These are phyloP conservation scores for Bombus picipes DNA, from an alignment of 1,140 invertebrate genomes.

Conservation along the genomic window DNA sequence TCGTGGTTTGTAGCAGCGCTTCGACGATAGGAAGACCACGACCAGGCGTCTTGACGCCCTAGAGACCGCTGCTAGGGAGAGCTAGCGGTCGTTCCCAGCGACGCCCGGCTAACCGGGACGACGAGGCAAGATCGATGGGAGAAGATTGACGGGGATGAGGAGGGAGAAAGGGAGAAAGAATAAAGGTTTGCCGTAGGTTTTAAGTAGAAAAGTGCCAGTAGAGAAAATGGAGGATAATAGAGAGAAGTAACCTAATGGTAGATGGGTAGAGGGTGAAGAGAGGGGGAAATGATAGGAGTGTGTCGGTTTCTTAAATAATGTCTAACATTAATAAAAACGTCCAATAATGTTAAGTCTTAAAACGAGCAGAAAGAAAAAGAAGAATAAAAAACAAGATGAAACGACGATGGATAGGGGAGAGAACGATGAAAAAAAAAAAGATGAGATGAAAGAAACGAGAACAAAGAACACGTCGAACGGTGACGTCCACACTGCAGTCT, in stretches of 20 bases:
- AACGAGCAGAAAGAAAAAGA: constrained; percentile 39
- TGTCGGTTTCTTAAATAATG: constrained; percentile 73
- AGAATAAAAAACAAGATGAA: background rate
- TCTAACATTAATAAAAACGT: constrained; percentile 81
- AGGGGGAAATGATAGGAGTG: background rate
- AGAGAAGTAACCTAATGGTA: constrained; percentile 42
- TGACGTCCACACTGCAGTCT: constrained; percentile 81
- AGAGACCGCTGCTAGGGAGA: constrained; percentile 39
- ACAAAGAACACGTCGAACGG: constrained; percentile 71
- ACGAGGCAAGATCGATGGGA: constrained; percentile 16
- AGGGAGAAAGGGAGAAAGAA: constrained; percentile 37
- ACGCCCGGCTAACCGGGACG: constrained; percentile 6
- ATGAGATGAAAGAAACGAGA: background rate
- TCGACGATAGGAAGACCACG: constrained; percentile 34
- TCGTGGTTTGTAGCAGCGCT: constrained; percentile 78
- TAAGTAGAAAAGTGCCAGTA: constrained; percentile 84
- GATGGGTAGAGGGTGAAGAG: constrained; percentile 37
- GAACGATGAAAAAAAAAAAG: background rate
- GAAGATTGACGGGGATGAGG: constrained; percentile 8
- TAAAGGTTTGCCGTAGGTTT: constrained; percentile 73
- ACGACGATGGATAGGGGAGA: constrained; percentile 21
- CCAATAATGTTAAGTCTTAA: constrained; percentile 82
- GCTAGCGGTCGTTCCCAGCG: constrained; percentile 62
- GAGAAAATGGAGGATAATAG: constrained; percentile 69
- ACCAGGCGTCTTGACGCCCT: background rate